phyloP scores from a whole-genome alignment of 2,797 vertebrate genomes.

The Anniella stebbinsi region DNA sequence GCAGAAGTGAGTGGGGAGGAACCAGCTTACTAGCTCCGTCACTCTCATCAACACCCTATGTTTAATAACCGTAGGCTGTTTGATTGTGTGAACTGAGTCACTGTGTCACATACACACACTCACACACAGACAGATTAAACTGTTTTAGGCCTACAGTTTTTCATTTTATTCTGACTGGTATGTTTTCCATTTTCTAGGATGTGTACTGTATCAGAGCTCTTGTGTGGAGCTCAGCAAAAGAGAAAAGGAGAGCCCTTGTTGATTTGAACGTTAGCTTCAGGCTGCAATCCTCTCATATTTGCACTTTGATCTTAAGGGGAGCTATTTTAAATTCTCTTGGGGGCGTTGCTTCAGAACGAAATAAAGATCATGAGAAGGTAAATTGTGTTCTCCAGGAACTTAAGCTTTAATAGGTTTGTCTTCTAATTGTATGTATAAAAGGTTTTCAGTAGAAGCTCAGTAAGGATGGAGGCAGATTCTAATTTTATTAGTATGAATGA shows the following conservation, averaged over 20 bases:
- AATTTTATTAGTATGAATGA: neutral
- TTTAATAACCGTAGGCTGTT: too few relatives aligned
- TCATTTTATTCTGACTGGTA: constrained; percentile 1
- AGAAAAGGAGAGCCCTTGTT: constrained; percentile 48
- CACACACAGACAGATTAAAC: neutral
- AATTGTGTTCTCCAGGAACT: constrained; percentile 4
- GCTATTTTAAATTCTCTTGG: constrained; percentile 40
- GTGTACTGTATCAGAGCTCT: constrained; percentile 44
- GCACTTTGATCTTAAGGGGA: constrained; percentile 53
- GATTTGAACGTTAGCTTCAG: constrained; percentile 58
- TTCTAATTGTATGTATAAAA: neutral
- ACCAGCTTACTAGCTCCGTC: too few relatives aligned
- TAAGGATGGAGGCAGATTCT: neutral
- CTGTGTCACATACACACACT: neutral
- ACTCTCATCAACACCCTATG: too few relatives aligned
- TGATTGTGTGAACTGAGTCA: too few relatives aligned
- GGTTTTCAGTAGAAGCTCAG: neutral
- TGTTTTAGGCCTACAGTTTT: neutral
- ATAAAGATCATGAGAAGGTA: constrained; percentile 55
- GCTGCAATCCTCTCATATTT: constrained; percentile 51
- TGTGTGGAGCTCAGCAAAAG: constrained; percentile 48
- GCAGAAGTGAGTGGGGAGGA: too few relatives aligned
- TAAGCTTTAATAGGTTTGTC: constrained; percentile 20
- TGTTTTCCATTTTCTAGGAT: constrained; percentile 43
- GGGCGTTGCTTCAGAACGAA: constrained; percentile 21